Percentiles rank a stretch among this genome's conserved stretches.
phyloP scores from a whole-genome alignment of 2,888 invertebrate genomes.

The Sarcophaga carnaria region DNA sequence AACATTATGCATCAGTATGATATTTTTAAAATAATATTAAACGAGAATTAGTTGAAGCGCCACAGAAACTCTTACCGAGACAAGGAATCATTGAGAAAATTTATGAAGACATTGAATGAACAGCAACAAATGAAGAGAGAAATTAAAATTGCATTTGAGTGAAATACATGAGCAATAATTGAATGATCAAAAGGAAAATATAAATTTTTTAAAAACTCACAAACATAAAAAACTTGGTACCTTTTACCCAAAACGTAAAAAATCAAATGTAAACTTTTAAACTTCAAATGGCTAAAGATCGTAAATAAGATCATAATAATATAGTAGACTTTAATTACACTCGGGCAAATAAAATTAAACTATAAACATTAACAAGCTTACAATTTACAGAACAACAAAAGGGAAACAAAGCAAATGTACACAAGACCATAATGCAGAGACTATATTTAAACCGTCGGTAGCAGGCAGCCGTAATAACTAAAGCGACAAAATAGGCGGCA shows the following conservation, averaged over 20 bases:
- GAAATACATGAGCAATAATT: conserved; percentile 34
- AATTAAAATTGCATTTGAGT: conserved; percentile 14
- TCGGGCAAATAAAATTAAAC: neutral
- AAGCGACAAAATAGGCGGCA: neutral
- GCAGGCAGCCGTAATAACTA: neutral
- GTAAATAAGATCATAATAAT: conserved; percentile 58
- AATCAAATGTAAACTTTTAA: neutral
- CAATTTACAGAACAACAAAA: neutral
- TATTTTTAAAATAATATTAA: neutral
- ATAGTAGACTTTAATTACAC: conserved; percentile 46
- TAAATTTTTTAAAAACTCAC: conserved; percentile 1
- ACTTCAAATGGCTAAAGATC: conserved; percentile 24
- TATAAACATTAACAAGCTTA: neutral
- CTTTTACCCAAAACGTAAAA: neutral
- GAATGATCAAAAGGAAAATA: conserved; percentile 42
- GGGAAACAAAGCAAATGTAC: too few species aligned
- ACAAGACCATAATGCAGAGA: too few species aligned
- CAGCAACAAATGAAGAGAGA: neutral
- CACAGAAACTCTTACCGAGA: neutral
- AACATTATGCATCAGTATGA: neutral
- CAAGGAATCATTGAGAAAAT: neutral
- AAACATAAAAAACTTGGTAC: neutral
- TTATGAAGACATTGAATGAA: conserved; percentile 26
- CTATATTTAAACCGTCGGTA: too few species aligned
- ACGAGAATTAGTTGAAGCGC: neutral